Base-by-base conservation (phyloP, 2,113 vertebrate species). In the Macquaria australasica region DNA sequence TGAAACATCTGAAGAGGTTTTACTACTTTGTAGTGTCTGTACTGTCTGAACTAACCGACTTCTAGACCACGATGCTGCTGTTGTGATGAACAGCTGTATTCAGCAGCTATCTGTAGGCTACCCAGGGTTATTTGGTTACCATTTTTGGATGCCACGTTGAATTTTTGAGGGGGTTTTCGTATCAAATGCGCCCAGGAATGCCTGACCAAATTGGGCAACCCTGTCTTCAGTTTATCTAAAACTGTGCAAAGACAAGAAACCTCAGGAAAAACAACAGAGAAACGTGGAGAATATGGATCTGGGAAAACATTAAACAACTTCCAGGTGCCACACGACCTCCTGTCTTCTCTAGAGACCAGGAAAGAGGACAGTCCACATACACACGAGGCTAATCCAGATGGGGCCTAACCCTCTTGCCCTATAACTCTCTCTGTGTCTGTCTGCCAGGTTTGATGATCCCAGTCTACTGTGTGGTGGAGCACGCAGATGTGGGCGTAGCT, bases 401-500 rank as follows among this genome's bases (percentile, higher is more conserved):
- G 7, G 53, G 15, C 18, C 16, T 23, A 25, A 15, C 18, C 60
- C 21, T 66, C 12, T 21, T 15, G 31, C 43, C 37, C 37, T 15
- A 21, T 73, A 5, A 60, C 28, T 37, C n/a, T 48, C 69, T 77
- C 15, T 41, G 67, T 64, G 23, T 71, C 56, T 25, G 67, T 74
- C 45, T 9, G 0, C 48, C 94, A 99, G 98, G 98, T 91, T 91
- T 98, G 95, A 99, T 98, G 97, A 98, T 99, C 92, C 98, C 98
- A 1, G 97, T 99, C 88, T 99, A 97, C 93, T 99, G 98, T 60
- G 97, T 99, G 95, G 98, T 99, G 92, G 98, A 99, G 94, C 97
- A 98, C 88, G 94, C 96, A 7, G 97, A 98, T 0, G 84, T 94
- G 80, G 96, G 95, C 83, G 93, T 94, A 62, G 96, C 97, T 63